These are phyloP conservation scores for Volucella inanis DNA, from an alignment of 2,888 invertebrate genomes.

Conservation along the genomic window DNA sequence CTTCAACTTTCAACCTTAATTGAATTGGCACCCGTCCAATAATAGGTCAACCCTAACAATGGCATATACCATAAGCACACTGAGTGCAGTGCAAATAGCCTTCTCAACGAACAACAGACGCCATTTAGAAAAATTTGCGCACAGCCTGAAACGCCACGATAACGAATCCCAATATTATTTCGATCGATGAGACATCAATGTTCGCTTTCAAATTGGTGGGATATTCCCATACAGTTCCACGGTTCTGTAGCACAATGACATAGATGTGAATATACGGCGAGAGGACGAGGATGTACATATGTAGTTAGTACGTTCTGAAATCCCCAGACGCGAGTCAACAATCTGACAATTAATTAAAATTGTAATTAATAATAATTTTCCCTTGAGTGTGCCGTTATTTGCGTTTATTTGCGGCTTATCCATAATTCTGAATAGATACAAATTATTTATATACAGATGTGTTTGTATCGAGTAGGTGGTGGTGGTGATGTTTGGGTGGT, in stretches of 20 bases:
- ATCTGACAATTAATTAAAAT: constrained; percentile 74
- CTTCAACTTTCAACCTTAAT: constrained; percentile 75
- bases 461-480: constrained; percentile 1
- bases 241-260: no score
- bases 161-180: constrained; percentile 63
- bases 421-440: constrained; percentile 35
- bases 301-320: constrained; percentile 3
- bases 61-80: constrained; percentile 26
- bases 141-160: constrained; percentile 59
- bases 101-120: constrained; percentile 37
- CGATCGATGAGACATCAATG: constrained; percentile 69
- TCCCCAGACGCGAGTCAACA: constrained; percentile 61
- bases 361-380: constrained; percentile 65
- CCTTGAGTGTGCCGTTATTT: constrained; percentile 55
- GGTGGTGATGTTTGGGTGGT: not conserved
- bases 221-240: not conserved
- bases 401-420: constrained; percentile 50
- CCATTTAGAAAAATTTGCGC: constrained; percentile 66
- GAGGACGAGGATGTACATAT: not conserved
- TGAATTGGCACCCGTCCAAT: constrained; percentile 74
- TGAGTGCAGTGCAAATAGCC: not conserved
- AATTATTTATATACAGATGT: constrained; percentile 29
- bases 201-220: constrained; percentile 52
- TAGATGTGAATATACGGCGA: not conserved
- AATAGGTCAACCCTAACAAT: constrained; percentile 72